Evolutionary conservation across 2,797 vertebrate genomes (phyloP), one percentile per base, ranked within the genome.

Genomic region (Adelosebastes latens): DNA sequence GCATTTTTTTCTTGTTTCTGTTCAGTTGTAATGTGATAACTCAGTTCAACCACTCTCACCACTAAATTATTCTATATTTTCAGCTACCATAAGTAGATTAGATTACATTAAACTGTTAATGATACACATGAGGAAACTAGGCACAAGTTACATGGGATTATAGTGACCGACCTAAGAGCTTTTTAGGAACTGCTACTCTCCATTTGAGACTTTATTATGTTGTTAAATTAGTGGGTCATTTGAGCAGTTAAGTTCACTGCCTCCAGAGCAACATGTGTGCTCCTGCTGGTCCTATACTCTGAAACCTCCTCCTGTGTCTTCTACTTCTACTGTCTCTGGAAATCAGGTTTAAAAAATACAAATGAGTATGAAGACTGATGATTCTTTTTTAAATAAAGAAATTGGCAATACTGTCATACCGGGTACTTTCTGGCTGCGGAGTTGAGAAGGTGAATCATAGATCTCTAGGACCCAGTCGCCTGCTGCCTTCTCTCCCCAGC

Each of bases 401-500:
- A 68, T 60, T 20, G 52, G 49, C 25, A 13, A 58, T 7, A 24
- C 9, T 39, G 62, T 64, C 83, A 69, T 95, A 99, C 99, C 99
- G 90, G 99, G 98, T 76, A 98, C 97, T 94, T 99, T 99, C 94
- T 99, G 98, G 94, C 97, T 99, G 84, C 99, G 97, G 64, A 99
- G 95, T 53, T 99, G 99, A 81, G 98, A 99, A 13, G 98, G 99
- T 8, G 97, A 98, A 89, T 99, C 99, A 60, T 98, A 97, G 93
- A 99, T 98, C 95, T 99, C 98, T 79, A 99, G 96, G 88, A 98
- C 94, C 98, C 99, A 99, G 91, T 99, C 98, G 74, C 99, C 99
- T 27, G 97, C 95, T 27, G 98, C 97, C 93, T 98, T 98, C 94
- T 99, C 99, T 76, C 98, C 98, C 99, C 99, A 99, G 91, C 97